Evolutionary conservation across 2,113 vertebrate genomes (phyloP), one percentile per base, ranked within the genome.

Genomic region (Axis porcinus): DNA sequence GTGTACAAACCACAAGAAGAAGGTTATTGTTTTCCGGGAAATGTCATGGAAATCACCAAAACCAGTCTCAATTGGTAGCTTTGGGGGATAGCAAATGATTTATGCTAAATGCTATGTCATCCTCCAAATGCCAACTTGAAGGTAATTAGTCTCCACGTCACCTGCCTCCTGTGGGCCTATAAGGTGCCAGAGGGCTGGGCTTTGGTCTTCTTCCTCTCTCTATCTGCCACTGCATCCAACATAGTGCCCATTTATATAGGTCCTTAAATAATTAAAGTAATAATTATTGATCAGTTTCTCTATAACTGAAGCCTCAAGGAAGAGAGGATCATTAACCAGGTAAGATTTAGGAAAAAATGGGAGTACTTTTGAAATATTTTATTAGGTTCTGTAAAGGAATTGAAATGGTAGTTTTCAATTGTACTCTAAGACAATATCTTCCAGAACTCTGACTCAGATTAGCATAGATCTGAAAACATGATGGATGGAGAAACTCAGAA

Each of bases 1-100:
- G 89, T 82, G 25, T 83, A 85, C 19, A 95, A 85, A 93, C 16
- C 79, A 82, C n/a, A 90, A 96, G 28, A 97, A 10, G 25, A 85
- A 76, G 96, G 36, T 7, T 81, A 52, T 4, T 96, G 16, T 33
- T 58, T 60, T 70, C 33, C 2, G 19, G 7, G 74, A 78, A 94
- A 90, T 23, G 12, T 60, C 43, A 86, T 30, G 25, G 47, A 96
- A 92, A 88, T 76, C 64, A 86, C n/a, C 43, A 60, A 85, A 93
- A 83, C 25, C 52, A 96, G 62, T 52, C 9, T n/a, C 40, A 45
- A 3, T 7, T 64, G 54, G n/a, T n/a, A 87, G 64, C 64, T 94
- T 74, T 64, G 57, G 52, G 13, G 78, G 60, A 83, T 17, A 43
- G 45, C n/a, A 40, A 58, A 74, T 25, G 3, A 30, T 50, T 85